Conservation (phyloP, 2,797 vertebrate genomes). For the Cirrhinus mrigala region DNA sequence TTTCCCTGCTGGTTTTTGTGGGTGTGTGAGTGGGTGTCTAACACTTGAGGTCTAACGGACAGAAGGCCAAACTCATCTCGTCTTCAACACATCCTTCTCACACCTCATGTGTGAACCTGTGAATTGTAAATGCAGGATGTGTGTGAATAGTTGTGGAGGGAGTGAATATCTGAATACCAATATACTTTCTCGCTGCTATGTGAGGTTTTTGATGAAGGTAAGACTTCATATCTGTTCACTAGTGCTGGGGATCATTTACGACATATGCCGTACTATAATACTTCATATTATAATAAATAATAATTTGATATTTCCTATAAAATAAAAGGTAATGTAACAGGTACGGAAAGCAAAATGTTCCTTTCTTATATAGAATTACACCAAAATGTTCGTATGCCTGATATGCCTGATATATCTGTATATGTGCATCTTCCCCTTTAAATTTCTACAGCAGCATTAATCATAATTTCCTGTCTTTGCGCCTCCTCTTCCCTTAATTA, state of each 20-base stretch:
- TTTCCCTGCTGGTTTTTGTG: not conserved
- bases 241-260: not conserved
- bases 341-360: too few relatives aligned
- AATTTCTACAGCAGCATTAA: too few relatives aligned
- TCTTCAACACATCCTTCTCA: slow-evolving; percentile 3
- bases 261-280: not conserved
- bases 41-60: not conserved
- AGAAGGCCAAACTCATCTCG: slow-evolving; percentile 23
- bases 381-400: too few relatives aligned
- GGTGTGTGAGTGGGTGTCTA: not conserved
- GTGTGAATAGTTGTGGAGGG: not conserved
- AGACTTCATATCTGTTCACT: not conserved
- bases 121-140: slow-evolving; percentile 22
- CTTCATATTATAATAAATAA: not conserved
- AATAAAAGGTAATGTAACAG: too few relatives aligned
- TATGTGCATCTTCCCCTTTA: too few relatives aligned
- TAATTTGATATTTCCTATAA: not conserved
- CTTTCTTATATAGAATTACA: too few relatives aligned
- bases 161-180: not conserved
- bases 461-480: too few relatives aligned
- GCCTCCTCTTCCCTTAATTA: too few relatives aligned
- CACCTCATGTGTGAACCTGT: slow-evolving; percentile 30
- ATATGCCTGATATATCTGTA: too few relatives aligned
- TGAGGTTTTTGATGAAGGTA: not conserved
- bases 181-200: not conserved